Evolutionary conservation across 2,888 invertebrate species (phyloP).

Genomic region (Polydrusus cervinus): DNA sequence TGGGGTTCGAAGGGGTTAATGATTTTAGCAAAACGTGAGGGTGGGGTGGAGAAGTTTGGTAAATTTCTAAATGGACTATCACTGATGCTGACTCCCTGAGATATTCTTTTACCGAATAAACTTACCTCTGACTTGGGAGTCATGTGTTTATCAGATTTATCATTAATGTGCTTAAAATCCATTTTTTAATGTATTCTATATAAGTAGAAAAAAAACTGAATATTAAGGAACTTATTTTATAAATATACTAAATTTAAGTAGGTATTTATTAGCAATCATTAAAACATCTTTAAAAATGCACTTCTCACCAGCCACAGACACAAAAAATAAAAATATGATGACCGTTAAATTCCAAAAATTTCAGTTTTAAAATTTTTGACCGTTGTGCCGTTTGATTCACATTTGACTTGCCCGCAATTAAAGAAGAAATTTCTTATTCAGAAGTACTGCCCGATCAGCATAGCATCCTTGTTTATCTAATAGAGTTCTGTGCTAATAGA

Average conservation of each 20-base stretch:
- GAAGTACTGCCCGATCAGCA: too few species aligned
- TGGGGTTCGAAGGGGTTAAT: constrained; percentile 82
- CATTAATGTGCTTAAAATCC: constrained; percentile 60
- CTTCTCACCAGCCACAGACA: background rate
- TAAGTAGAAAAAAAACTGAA: constrained; percentile 27
- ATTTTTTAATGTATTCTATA: constrained; percentile 49
- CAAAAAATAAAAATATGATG: constrained; percentile 10
- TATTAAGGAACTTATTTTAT: background rate
- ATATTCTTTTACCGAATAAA: constrained; percentile 52
- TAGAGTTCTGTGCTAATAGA: too few species aligned
- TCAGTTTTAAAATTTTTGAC: constrained; percentile 39
- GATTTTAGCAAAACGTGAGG: constrained; percentile 75
- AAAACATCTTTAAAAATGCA: constrained; percentile 11
- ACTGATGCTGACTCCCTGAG: constrained; percentile 55
- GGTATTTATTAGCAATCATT: background rate
- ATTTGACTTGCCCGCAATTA: background rate
- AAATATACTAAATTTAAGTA: background rate
- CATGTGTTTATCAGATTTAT: constrained; percentile 60
- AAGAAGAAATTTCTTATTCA: background rate
- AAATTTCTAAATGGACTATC: constrained; percentile 69
- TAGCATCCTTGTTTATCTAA: too few species aligned
- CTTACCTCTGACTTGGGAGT: constrained; percentile 60
- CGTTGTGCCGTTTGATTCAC: constrained; percentile 24
- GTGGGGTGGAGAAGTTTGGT: constrained; percentile 74
- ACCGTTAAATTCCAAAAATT: constrained; percentile 35